phyloP scores from a whole-genome alignment of 1,140 invertebrate genomes.

The Hypsibius dujardini region DNA sequence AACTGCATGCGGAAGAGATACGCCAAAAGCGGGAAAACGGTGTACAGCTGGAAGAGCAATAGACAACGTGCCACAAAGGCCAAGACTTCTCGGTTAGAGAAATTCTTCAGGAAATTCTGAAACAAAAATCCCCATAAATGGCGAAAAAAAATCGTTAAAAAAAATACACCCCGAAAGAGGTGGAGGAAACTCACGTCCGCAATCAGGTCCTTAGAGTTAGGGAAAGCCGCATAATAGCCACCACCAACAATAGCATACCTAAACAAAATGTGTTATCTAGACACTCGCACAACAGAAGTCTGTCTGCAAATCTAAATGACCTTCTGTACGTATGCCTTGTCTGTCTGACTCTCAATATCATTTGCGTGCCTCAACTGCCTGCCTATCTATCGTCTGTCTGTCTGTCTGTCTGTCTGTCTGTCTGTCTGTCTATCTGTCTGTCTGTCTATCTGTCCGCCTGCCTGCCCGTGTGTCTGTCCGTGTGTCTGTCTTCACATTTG shows the following conservation, averaged over 20 bases:
- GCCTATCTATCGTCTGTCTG: no score
- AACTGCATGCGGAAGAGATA: slow-evolving; percentile 37
- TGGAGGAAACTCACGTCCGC: slow-evolving; percentile 34
- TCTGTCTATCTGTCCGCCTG: no score
- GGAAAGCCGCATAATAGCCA: slow-evolving; percentile 36
- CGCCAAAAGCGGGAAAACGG: slow-evolving; percentile 36
- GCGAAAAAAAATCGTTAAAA: not conserved
- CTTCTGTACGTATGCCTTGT: no score
- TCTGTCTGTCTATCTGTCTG: no score
- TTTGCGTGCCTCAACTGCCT: no score
- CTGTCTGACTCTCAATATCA: no score
- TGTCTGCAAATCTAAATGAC: no score
- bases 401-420: no score
- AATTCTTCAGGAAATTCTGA: slow-evolving; percentile 39
- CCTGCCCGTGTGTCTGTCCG: no score
- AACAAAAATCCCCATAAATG: slow-evolving; percentile 23
- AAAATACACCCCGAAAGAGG: not conserved
- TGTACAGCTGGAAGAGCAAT: slow-evolving; percentile 38
- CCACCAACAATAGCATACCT: slow-evolving; percentile 35
- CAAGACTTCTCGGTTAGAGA: slow-evolving; percentile 32
- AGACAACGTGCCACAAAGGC: slow-evolving; percentile 36
- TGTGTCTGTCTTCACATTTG: no score
- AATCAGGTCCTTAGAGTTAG: slow-evolving; percentile 34
- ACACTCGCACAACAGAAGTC: no score
- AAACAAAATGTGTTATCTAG: no score